A percentile compares a stretch with the other conserved stretches of the same genome.
Conservation (phyloP, 2,113 vertebrate species). For the Calypte anna region DNA sequence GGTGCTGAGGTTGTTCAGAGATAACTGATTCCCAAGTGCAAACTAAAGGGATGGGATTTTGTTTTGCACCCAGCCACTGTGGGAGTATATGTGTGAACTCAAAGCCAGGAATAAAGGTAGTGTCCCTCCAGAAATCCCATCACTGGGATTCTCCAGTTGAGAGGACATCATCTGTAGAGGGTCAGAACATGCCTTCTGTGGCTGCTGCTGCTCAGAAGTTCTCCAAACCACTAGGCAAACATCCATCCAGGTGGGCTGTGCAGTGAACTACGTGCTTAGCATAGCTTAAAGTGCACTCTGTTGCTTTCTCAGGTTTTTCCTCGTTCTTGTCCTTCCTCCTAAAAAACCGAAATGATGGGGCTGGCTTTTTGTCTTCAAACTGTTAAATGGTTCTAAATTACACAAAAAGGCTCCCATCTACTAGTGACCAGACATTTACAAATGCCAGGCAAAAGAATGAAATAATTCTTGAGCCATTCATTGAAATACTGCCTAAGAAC, state of each 20-base stretch:
- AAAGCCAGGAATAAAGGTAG: not conserved
- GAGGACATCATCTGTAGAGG: not conserved
- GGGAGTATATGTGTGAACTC: not conserved
- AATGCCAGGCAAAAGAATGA: not conserved
- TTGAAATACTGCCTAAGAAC: not conserved
- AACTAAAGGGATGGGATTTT: not conserved
- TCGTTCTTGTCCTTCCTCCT: not conserved
- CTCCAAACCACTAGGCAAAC: not conserved
- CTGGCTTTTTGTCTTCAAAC: not conserved
- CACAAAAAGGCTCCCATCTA: not conserved
- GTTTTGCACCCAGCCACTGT: not conserved
- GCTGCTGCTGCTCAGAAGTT: not conserved
- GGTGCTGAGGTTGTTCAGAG: not conserved
- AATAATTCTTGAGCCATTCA: not conserved
- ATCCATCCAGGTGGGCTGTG: not conserved
- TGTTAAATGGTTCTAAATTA: not conserved
- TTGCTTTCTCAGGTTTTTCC: not conserved
- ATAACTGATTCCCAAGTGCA: not conserved
- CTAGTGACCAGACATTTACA: not conserved
- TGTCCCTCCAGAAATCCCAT: not conserved
- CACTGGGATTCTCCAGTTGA: not conserved
- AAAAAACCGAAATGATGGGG: not conserved
- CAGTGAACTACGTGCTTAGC: not conserved
- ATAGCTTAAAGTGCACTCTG: fast-evolving
- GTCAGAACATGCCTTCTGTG: not conserved